phyloP scores from a whole-genome alignment of 2,888 invertebrate genomes.

The Drosophila atroscutellata region DNA sequence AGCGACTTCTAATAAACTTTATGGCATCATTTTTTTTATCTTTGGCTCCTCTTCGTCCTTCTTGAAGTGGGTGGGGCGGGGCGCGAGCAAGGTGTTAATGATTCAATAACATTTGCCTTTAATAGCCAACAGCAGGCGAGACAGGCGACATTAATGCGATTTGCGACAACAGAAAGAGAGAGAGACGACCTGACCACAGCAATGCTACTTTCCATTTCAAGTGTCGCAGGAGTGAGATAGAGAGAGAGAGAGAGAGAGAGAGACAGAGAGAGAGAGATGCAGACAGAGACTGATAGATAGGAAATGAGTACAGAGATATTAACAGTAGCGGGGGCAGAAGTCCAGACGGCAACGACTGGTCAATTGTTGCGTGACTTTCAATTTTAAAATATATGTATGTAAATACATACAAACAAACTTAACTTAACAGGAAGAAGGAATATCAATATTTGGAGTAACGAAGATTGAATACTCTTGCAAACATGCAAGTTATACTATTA shows the following conservation, averaged over 20 bases:
- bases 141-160: slow-evolving; percentile 74
- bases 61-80: slow-evolving; percentile 3
- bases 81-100: slow-evolving; percentile 70
- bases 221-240: neutral
- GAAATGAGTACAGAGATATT: neutral
- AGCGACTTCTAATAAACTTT: slow-evolving; percentile 80
- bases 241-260: neutral
- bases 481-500: neutral
- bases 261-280: neutral
- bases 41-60: slow-evolving; percentile 3
- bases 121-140: slow-evolving; percentile 67
- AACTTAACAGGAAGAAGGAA: neutral
- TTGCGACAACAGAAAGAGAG: slow-evolving; percentile 25
- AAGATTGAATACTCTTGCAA: neutral
- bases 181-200: slow-evolving; percentile 46
- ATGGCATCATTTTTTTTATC: slow-evolving; percentile 66
- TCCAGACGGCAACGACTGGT: slow-evolving; percentile 21
- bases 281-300: slow-evolving; percentile 5
- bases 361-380: slow-evolving; percentile 83
- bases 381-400: slow-evolving; percentile 65
- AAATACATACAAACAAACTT: neutral
- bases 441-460: neutral
- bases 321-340: neutral
- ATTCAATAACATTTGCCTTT: slow-evolving; percentile 79
- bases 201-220: slow-evolving; percentile 44